Evolutionary conservation across 2,113 vertebrate genomes (phyloP).

Genomic region (Rhinoderma darwinii): DNA sequence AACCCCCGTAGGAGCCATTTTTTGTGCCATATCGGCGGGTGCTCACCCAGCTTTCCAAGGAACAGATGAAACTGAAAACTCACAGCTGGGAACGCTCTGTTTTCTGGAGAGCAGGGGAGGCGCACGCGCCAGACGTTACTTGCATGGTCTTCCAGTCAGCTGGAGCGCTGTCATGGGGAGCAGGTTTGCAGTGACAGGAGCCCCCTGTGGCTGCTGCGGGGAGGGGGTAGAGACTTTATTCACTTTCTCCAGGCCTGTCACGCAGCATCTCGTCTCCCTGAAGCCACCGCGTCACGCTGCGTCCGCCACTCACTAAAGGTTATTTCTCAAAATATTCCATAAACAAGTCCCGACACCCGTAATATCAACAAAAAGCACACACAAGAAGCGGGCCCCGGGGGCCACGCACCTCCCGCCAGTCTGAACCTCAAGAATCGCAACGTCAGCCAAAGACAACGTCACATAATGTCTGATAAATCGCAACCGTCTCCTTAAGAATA

Average conservation of each 20-base stretch:
- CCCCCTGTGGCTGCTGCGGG: conserved; percentile 9
- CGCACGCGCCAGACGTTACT: not conserved
- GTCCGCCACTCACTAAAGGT: not conserved
- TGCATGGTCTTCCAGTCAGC: not conserved
- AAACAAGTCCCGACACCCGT: not conserved
- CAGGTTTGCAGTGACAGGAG: conserved; percentile 5
- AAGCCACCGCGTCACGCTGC: not conserved
- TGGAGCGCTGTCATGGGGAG: not conserved
- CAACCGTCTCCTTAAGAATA: too few species aligned
- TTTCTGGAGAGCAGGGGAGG: not conserved
- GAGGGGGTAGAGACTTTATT: not conserved
- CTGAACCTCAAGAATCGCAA: not conserved
- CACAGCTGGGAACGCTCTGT: not conserved
- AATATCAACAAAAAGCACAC: too few species aligned
- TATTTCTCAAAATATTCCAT: not conserved
- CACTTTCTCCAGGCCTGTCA: not conserved
- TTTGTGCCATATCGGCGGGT: too few species aligned
- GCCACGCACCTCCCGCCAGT: too few species aligned
- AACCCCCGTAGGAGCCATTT: too few species aligned
- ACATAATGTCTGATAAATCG: too few species aligned
- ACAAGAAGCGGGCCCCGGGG: not conserved
- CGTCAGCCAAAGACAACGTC: not conserved
- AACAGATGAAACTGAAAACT: not conserved
- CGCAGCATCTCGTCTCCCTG: conserved; percentile 17
- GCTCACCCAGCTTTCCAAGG: not conserved